These are phyloP conservation scores for Lasioglossum malachurum DNA, from an alignment of 2,888 invertebrate species.

Conservation along the genomic window DNA sequence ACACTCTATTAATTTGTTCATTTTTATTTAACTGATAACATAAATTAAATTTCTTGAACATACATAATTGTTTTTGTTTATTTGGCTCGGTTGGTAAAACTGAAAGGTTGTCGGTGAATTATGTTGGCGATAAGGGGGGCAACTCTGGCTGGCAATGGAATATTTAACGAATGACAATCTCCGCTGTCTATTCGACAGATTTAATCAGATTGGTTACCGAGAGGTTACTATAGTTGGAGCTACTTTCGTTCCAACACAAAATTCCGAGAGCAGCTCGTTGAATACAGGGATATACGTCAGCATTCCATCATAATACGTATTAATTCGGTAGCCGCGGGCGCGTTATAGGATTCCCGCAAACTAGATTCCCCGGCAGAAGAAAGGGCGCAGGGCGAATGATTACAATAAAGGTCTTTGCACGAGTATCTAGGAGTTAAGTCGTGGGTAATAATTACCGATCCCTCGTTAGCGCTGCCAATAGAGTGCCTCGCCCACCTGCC, in stretches of 20 bases:
- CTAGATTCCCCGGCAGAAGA: slow-evolving; percentile 57
- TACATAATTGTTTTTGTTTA: too few relatives aligned
- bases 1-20: too few relatives aligned
- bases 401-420: slow-evolving; percentile 72
- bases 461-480: slow-evolving; percentile 78
- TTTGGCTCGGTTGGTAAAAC: too few relatives aligned
- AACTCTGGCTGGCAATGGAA: background rate
- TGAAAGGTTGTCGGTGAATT: too few relatives aligned
- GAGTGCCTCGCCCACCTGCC: slow-evolving; percentile 79
- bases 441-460: slow-evolving; percentile 81
- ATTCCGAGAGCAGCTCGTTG: background rate
- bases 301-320: slow-evolving; percentile 47
- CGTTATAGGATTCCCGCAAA: slow-evolving; percentile 62
- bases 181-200: background rate
- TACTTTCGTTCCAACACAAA: background rate
- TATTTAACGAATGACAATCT: background rate
- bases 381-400: slow-evolving; percentile 60
- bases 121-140: too few relatives aligned
- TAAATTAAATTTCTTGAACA: too few relatives aligned
- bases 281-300: background rate
- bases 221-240: background rate
- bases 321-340: slow-evolving; percentile 50
- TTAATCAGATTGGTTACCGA: background rate
- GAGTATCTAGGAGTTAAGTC: slow-evolving; percentile 77
- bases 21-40: too few relatives aligned